Percentiles rank a stretch among this genome's conserved stretches.
Conservation (phyloP, 2,113 vertebrate genomes). For the Bettongia penicillata region DNA sequence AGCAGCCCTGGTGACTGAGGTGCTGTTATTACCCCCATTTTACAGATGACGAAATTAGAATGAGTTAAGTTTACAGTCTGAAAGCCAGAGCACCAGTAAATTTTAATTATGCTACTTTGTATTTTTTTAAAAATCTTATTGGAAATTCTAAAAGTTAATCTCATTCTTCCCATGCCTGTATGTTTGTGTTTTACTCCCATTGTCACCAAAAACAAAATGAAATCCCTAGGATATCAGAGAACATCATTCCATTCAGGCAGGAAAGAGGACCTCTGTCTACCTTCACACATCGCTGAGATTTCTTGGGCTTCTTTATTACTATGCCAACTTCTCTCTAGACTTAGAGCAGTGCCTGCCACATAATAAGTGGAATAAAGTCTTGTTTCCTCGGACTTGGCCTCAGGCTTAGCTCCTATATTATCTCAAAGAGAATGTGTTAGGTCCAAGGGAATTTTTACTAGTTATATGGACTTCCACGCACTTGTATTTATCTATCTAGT, state of each 20-base stretch:
- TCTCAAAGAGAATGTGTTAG: not conserved
- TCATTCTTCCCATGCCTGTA: not conserved
- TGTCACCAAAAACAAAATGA: not conserved
- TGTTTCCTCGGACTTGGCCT: not conserved
- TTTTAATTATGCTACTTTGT: not conserved
- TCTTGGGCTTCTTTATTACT: not conserved
- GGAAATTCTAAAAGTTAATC: not conserved
- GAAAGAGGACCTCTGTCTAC: not conserved
- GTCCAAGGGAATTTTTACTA: not conserved
- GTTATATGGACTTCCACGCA: not conserved
- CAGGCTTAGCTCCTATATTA: not conserved
- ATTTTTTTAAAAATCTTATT: not conserved
- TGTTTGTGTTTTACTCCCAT: not conserved
- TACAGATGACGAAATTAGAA: not conserved
- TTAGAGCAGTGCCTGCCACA: not conserved
- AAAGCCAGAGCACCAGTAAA: not conserved
- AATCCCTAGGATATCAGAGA: not conserved
- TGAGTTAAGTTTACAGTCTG: not conserved
- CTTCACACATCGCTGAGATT: not conserved
- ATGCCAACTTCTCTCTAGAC: not conserved
- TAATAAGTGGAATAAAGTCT: not conserved
- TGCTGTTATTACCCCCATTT: not conserved
- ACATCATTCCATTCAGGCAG: not conserved
- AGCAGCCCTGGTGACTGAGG: not conserved
- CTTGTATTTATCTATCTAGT: not conserved